Base-by-base conservation (phyloP, 2,797 vertebrate species). In the Lacerta agilis region DNA sequence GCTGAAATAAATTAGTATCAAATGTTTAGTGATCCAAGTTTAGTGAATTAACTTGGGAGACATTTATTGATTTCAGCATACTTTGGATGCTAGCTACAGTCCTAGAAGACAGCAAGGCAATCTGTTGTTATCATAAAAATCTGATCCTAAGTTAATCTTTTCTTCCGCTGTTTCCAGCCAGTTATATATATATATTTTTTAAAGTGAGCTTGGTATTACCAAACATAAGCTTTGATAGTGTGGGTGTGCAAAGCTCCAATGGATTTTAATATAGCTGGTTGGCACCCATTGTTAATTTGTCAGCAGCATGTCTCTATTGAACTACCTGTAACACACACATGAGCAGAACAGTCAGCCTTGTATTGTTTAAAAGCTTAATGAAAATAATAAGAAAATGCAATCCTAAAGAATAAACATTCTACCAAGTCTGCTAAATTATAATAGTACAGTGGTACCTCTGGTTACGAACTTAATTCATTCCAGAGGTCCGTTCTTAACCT, bases 21-120 rank as follows among this genome's bases (percentile, higher is more conserved):
- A 87, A 83, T 49, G 49, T 69, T 87, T 77, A 61, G 64, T 83
- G 61, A 49, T 67, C 20, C 6, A 76, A 67, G 41, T 27, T 76
- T 43, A 87, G 17, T 79, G 33, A 55, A 55, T 49, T 82, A 87
- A 55, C 83, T 18, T 67, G 41, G 61, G 67, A 82, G 61, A 23
- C 41, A 23, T 69, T 20, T 77, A 77, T 83, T 82, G 86, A 82
- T 87, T 45, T 75, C 29, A 87, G 20, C 25, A 45, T 82, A 43
- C 58, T 66, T 76, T 87, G 10, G 72, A 83, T 83, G 71, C 49
- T 23, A 15, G 64, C 72, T 79, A 79, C 18, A 20, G 61, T 83
- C 64, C 33, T 88, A 20, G 43, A 45, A 79, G 29, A 38, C 38
- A 79, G 11, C 4, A n/a, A 5, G 79, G 36, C 78, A 58, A 29